Percentiles rank a stretch among this genome's conserved stretches.
phyloP scores from a whole-genome alignment of 2,888 invertebrate species.

The Xestia rhomboidea region DNA sequence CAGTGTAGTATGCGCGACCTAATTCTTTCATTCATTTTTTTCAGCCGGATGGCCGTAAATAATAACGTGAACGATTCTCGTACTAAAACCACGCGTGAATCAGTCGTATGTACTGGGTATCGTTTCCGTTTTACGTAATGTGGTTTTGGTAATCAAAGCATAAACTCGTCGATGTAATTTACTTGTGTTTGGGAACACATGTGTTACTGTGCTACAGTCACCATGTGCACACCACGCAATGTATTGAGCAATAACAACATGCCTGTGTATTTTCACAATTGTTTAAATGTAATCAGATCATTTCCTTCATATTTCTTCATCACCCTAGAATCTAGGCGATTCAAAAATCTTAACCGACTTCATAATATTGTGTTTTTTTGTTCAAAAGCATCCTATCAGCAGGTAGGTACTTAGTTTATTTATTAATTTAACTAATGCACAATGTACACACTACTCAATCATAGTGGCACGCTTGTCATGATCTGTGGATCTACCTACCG shows the following conservation, averaged over 20 bases:
- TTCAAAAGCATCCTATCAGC: no score
- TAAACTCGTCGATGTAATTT: slow-evolving; percentile 13
- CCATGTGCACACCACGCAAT: slow-evolving; percentile 5
- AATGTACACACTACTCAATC: not conserved
- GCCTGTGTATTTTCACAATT: slow-evolving; percentile 12
- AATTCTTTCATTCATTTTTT: slow-evolving; percentile 18
- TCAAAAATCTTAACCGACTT: not conserved
- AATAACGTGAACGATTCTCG: slow-evolving; percentile 17
- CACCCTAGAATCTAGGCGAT: not conserved
- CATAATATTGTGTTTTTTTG: not conserved
- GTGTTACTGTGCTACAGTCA: not conserved
- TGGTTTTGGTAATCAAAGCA: slow-evolving; percentile 35
- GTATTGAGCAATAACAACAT: not conserved
- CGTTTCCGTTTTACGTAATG: slow-evolving; percentile 43
- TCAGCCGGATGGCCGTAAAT: slow-evolving; percentile 22
- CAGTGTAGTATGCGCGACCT: slow-evolving; percentile 35
- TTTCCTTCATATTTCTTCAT: not conserved
- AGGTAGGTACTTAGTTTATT: no score
- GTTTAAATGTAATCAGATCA: not conserved
- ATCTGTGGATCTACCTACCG: not conserved
- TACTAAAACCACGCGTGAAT: slow-evolving; percentile 21
- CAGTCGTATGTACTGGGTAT: slow-evolving; percentile 16
- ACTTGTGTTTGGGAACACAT: not conserved
- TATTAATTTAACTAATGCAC: no score
- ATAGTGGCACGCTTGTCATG: not conserved